Base-by-base conservation (phyloP, 2,888 invertebrate genomes). In the Bursaphelenchus okinawaensis region DNA sequence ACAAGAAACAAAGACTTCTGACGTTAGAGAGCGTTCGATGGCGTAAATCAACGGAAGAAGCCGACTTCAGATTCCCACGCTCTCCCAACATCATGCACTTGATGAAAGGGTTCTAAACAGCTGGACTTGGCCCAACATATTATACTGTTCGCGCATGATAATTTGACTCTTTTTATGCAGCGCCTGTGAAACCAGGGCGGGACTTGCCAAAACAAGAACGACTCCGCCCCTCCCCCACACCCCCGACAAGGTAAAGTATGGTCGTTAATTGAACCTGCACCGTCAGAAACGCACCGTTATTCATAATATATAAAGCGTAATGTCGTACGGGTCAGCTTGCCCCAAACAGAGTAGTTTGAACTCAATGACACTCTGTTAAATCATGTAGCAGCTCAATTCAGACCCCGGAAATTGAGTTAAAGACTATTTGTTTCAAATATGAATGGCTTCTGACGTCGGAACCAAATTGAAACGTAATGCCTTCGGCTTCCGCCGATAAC, bases 381-480 rank as follows among this genome's bases (percentile, higher is more conserved):
- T 40, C 40, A 40, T 40, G 12, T n/a, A 16, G 16, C 40, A 40
- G 40, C 40, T 40, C 40, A 40, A 40, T 4, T 40, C 40, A 40
- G 6, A n/a, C 40, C 40, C 40, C 40, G 40, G 40, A 40, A 40
- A 40, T 40, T 40, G 40, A 40, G 40, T 40, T 40, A 40, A 40
- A n/a, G 40, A 40, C 40, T 40, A 40, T 40, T 40, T 40, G 40
- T 40, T 40, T 40, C 40, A 19, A 4, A n/a, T 54, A 22, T 54
- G 54, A 26, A 22, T 16, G 54, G 54, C 60, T 16, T 22, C 19
- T 23, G 60, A 20, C 60, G 24, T 23, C 60, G 12, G n/a, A 23
- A 27, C n/a, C n/a, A 59, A 54, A 59, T 59, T 4, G 60, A 59
- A 59, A 20, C 50, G 6, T 16, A 59, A 59, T n/a, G 23, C 27